Conservation (phyloP, 2,113 vertebrate genomes). For the Pollimyrus isidori region DNA sequence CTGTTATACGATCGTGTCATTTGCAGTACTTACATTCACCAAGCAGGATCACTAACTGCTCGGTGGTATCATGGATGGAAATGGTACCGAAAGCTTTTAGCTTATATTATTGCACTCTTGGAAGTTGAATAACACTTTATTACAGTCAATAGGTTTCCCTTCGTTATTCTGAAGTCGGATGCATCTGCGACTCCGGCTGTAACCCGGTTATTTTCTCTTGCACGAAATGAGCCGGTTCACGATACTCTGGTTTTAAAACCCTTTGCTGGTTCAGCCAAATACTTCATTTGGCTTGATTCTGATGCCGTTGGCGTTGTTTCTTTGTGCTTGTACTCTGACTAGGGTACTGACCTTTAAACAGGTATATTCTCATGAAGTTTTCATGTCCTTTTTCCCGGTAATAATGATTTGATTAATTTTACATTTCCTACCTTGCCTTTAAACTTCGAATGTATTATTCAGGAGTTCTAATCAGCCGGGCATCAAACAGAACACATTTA, state of each 20-base stretch:
- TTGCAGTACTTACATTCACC: background rate
- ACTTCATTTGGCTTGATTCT: background rate
- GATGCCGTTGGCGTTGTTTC: background rate
- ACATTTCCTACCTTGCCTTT: conserved; percentile 5
- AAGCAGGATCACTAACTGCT: background rate
- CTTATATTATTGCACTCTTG: background rate
- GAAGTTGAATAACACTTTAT: background rate
- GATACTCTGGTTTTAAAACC: background rate
- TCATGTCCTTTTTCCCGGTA: background rate
- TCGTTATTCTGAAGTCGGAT: background rate
- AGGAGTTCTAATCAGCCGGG: background rate
- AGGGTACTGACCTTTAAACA: background rate
- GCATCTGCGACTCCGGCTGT: background rate
- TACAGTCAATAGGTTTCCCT: background rate
- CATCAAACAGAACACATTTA: background rate
- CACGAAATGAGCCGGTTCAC: background rate
- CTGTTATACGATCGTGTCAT: background rate
- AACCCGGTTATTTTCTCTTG: background rate
- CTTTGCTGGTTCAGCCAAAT: background rate
- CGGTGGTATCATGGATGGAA: background rate
- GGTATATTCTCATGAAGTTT: background rate
- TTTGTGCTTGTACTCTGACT: background rate
- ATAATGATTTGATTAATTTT: background rate
- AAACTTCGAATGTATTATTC: background rate
- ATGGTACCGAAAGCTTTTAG: background rate